Conservation (phyloP, 1,140 invertebrate genomes). For the Trichoplusia ni region DNA sequence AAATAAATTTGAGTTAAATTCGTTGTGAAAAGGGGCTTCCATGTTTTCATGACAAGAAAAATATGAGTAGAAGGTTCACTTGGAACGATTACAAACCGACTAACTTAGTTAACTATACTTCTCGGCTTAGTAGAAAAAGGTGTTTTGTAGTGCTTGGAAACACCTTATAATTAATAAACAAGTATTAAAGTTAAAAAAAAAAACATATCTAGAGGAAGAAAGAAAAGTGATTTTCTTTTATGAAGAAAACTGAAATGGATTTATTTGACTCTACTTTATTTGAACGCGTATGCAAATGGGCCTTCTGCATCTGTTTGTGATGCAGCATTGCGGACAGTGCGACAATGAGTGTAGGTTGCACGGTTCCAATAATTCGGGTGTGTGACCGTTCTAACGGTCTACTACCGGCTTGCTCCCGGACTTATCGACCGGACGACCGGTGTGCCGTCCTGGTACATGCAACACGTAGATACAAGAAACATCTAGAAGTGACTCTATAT, state of each 20-base stretch:
- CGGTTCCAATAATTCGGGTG: constrained; percentile 23
- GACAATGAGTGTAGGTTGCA: constrained; percentile 28
- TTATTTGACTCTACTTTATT: too few relatives aligned
- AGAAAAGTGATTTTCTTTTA: too few relatives aligned
- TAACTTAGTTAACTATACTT: too few relatives aligned
- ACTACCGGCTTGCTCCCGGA: constrained; percentile 9
- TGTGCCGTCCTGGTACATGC: neutral
- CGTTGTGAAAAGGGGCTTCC: neutral
- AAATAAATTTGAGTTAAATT: constrained; percentile 22
- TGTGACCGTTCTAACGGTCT: constrained; percentile 19
- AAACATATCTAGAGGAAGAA: too few relatives aligned
- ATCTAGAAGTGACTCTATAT: neutral
- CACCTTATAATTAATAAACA: too few relatives aligned
- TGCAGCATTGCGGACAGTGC: constrained; percentile 5
- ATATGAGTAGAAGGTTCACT: neutral
- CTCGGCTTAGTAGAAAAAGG: too few relatives aligned
- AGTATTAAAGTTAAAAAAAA: too few relatives aligned
- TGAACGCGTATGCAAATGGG: neutral
- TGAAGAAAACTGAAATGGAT: too few relatives aligned
- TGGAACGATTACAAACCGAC: too few relatives aligned
- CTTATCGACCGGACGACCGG: constrained; percentile 16
- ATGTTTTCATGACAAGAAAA: neutral
- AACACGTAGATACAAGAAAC: neutral
- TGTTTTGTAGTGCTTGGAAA: too few relatives aligned
- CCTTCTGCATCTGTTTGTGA: neutral